Evolutionary conservation across 2,797 vertebrate species (phyloP).

Genomic region (Fringilla coelebs): DNA sequence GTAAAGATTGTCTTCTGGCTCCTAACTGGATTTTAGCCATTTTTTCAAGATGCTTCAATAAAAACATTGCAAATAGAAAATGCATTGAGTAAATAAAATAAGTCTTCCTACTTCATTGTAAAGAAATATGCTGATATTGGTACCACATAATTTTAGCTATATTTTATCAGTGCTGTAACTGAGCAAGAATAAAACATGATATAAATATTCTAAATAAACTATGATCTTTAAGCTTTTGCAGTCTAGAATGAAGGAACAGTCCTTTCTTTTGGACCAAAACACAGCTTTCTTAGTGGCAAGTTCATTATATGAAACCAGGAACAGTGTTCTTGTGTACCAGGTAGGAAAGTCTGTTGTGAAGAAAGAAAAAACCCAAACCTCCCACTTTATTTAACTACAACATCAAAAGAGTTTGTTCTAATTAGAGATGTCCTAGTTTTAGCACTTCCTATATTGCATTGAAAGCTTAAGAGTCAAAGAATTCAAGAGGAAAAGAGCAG

Average conservation of each 20-base stretch:
- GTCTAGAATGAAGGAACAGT: background rate
- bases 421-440: background rate
- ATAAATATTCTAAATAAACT: background rate
- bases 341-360: background rate
- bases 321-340: background rate
- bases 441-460: background rate
- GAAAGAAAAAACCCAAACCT: rapidly evolving
- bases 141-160: background rate
- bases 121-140: background rate
- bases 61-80: background rate
- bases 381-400: background rate
- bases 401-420: background rate
- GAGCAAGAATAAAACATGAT: background rate
- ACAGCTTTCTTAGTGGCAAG: background rate
- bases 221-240: background rate
- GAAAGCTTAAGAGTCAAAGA: background rate
- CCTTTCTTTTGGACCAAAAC: background rate
- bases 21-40: background rate
- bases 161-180: background rate
- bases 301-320: background rate
- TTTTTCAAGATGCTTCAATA: background rate
- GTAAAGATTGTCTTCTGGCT: background rate
- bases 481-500: background rate
- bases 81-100: background rate
- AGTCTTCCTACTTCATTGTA: background rate